Conservation (phyloP, 2,888 invertebrate species). For the Eupithecia subumbrata region DNA sequence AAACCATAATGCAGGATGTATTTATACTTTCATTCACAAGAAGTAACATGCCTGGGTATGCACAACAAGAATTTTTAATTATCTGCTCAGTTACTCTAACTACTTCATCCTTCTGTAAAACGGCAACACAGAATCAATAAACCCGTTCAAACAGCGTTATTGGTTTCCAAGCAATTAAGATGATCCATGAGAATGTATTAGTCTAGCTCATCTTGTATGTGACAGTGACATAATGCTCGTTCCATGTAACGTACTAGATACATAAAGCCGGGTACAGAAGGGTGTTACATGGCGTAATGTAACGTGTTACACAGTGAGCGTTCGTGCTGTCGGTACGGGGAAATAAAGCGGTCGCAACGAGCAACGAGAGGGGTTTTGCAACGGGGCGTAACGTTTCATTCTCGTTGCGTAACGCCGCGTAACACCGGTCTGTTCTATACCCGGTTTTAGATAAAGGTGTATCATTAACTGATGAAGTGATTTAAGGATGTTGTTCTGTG, state of each 20-base stretch:
- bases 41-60: too few relatives aligned
- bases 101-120: not conserved
- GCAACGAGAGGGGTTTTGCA: too few relatives aligned
- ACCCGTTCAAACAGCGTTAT: slow-evolving; percentile 11
- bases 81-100: not conserved
- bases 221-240: slow-evolving; percentile 6
- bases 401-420: too few relatives aligned
- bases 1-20: not conserved
- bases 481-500: too few relatives aligned
- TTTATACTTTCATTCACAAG: not conserved
- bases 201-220: slow-evolving; percentile 9
- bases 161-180: slow-evolving; percentile 24
- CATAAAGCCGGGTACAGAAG: not conserved
- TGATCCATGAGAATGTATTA: slow-evolving; percentile 34
- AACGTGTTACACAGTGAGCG: too few relatives aligned
- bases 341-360: too few relatives aligned
- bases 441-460: too few relatives aligned
- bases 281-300: too few relatives aligned
- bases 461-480: too few relatives aligned
- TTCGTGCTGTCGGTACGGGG: too few relatives aligned
- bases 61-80: not conserved
- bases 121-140: not conserved
- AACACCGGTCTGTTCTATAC: too few relatives aligned
- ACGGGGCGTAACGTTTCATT: too few relatives aligned
- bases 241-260: not conserved